Conservation (phyloP, 2,113 vertebrate species). For the Hypocryptadius cinnamomeus region DNA sequence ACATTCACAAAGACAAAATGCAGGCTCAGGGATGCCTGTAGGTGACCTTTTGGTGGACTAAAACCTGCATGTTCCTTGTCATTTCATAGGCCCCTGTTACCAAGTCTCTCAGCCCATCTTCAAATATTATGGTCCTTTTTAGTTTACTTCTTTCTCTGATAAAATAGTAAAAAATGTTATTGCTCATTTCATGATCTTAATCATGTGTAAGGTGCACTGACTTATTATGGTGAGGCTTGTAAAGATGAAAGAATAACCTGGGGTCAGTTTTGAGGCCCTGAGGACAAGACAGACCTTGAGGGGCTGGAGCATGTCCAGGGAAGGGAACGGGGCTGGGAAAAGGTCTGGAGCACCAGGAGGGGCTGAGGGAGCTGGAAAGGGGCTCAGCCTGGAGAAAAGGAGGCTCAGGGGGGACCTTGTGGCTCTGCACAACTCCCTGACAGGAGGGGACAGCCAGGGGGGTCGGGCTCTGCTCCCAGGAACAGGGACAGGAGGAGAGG, state of each 20-base stretch:
- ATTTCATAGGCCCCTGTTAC: background rate
- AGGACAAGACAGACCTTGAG: accelerated
- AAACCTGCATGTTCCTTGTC: background rate
- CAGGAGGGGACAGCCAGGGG: background rate
- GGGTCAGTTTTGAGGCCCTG: background rate
- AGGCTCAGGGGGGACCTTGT: background rate
- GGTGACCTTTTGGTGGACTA: background rate
- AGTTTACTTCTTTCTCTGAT: background rate
- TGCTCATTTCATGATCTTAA: background rate
- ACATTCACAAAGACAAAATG: background rate
- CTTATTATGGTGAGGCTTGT: background rate
- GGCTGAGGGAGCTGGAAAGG: background rate
- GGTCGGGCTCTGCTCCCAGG: background rate
- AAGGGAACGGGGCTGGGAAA: background rate
- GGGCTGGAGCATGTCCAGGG: accelerated
- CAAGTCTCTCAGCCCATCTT: background rate
- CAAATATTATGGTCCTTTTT: background rate
- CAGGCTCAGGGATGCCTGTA: background rate
- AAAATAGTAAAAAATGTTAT: background rate
- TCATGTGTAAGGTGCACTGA: background rate
- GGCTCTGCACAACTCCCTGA: background rate
- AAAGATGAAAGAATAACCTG: background rate
- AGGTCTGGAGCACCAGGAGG: accelerated
- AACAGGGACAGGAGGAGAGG: background rate
- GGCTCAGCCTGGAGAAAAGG: background rate